Conservation (phyloP, 2,113 vertebrate species). For the Clarias macrocephalus region DNA sequence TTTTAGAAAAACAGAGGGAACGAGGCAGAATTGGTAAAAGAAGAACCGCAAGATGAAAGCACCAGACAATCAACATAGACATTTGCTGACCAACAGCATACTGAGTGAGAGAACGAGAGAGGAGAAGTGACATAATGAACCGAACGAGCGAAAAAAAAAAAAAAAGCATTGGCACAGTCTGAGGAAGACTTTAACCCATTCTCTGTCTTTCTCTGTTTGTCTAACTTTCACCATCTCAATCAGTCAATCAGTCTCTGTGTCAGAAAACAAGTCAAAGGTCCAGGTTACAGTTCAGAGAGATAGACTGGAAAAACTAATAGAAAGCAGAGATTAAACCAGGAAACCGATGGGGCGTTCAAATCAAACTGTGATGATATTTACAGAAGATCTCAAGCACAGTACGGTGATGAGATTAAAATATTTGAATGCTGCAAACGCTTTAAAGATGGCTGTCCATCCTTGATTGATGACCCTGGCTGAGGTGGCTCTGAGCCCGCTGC, state of each 20-base stretch:
- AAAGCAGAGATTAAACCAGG: neutral
- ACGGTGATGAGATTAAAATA: too few species aligned
- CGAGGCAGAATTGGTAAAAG: constrained; percentile 43
- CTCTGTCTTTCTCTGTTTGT: neutral
- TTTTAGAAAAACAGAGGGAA: constrained; percentile 21
- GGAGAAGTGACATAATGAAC: constrained; percentile 42
- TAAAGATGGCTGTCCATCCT: too few species aligned
- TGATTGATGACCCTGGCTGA: too few species aligned
- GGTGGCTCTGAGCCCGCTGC: too few species aligned
- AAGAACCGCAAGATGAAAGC: constrained; percentile 47
- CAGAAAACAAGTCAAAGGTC: neutral
- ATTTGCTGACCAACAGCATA: constrained; percentile 18
- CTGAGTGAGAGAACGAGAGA: constrained; percentile 12
- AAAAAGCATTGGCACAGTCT: neutral
- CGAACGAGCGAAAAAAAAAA: neutral
- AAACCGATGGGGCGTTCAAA: too few species aligned
- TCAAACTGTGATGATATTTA: too few species aligned
- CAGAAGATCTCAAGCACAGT: too few species aligned
- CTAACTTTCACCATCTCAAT: neutral
- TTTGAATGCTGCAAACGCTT: too few species aligned
- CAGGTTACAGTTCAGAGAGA: neutral
- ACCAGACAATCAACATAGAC: constrained; percentile 36
- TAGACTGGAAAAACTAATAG: too few species aligned
- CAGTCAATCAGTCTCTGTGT: neutral
- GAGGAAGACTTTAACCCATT: constrained; percentile 7